Base-by-base conservation (phyloP, 2,888 invertebrate genomes). In the Cataglyphis albicans region DNA sequence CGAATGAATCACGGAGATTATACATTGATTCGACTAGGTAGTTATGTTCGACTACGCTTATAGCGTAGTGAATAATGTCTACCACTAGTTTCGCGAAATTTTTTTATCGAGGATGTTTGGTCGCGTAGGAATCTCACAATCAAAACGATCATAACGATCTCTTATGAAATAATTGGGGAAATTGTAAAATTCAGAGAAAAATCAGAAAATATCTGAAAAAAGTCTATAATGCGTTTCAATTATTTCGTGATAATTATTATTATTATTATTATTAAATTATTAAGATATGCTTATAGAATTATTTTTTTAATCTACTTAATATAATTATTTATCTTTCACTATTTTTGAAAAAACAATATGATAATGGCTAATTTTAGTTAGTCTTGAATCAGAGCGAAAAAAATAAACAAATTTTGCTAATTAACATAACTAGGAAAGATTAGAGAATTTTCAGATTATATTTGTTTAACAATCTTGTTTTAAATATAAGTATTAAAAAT, bases 1-100 rank as follows among this genome's bases (percentile, higher is more conserved):
- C 59, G 59, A 59, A 48, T 70, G 55, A 80, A 61, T 70, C 68
- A 25, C 32, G 21, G 70, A 59, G 59, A 70, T 75, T 65, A 10
- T 48, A 65, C 35, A 48, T 72, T 48, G 72, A 59, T 59, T 72
- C n/a, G 41, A 38, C 18, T n/a, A 52, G 38, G 12, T 67, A 67
- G n/a, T 25, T 52, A 65, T 76, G n/a, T 41, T 35, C 2, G 3
- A 63, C 2, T 7, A 32, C 41, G 29, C 44, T 32, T 61, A 41
- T 73, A 35, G 18, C 7, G 5, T 70, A 74, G 44, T 18, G 63
- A 74, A 64, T 44, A 74, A 63, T 32, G 10, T 48, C 44, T 63
- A 73, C 10, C 6, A 68, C 9, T 44, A 65, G 38, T 55, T 55
- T 65, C 18, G 25, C 15, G 35, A 52, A 25, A 65, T 65, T 65